phyloP scores from a whole-genome alignment of 2,888 invertebrate species.

The Halocaridina rubra region DNA sequence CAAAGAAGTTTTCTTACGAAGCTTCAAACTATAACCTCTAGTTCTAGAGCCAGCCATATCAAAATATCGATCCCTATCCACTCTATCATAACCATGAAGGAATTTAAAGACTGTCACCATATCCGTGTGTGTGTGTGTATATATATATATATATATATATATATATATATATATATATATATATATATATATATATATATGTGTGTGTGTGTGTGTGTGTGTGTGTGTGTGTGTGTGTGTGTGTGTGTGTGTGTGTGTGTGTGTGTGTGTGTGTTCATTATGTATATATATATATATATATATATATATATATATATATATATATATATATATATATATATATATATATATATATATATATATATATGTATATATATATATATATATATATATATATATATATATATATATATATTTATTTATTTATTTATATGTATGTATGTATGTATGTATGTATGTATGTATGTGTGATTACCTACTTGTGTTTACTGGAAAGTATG shows the following conservation, averaged over 20 bases:
- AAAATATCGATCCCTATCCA: too few relatives aligned
- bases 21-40: too few relatives aligned
- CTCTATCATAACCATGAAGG: too few relatives aligned
- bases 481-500: too few relatives aligned
- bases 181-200: slow-evolving; percentile 1
- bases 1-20: too few relatives aligned
- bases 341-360: background rate
- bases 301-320: background rate
- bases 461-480: too few relatives aligned
- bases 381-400: slow-evolving; percentile 19
- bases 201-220: background rate
- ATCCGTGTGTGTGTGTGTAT: too few relatives aligned
- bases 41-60: too few relatives aligned
- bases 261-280: too few relatives aligned
- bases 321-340: background rate
- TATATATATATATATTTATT: slow-evolving; percentile 12
- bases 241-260: background rate
- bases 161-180: background rate
- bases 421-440: too few relatives aligned
- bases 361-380: background rate
- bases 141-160: background rate
- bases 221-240: background rate
- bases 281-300: background rate
- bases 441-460: too few relatives aligned
- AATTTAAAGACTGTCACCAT: too few relatives aligned